Conservation (phyloP, 2,113 vertebrate species). For the Notarius quadriscutis region DNA sequence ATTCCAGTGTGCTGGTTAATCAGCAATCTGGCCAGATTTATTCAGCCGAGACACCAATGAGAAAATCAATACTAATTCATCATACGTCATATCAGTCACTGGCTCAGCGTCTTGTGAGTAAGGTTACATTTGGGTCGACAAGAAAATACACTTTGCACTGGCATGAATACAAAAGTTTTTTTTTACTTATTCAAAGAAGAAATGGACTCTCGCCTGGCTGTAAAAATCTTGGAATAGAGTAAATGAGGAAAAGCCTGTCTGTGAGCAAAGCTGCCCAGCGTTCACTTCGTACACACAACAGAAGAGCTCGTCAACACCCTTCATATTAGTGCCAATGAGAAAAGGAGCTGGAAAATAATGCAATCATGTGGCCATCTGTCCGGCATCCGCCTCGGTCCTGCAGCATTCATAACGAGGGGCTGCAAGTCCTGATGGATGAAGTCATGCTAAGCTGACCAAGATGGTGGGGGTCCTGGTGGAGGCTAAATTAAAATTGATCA, state of each 20-base stretch:
- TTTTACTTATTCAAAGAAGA: background rate
- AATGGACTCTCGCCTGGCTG: constrained; percentile 5
- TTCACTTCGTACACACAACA: background rate
- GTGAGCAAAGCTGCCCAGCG: background rate
- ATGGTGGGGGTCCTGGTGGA: constrained; percentile 18
- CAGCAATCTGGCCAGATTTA: constrained; percentile 22
- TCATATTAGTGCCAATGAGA: constrained; percentile 39
- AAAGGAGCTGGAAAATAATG: constrained; percentile 47
- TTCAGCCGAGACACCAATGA: constrained; percentile 16
- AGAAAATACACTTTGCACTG: background rate
- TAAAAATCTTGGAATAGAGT: constrained; percentile 31
- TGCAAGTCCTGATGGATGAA: constrained; percentile 27
- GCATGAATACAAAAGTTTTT: constrained; percentile 9
- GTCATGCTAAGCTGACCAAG: constrained; percentile 28
- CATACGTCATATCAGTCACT: constrained; percentile 15
- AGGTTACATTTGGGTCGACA: background rate
- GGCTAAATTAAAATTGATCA: constrained; percentile 8
- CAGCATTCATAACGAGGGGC: constrained; percentile 24
- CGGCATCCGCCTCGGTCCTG: constrained; percentile 31
- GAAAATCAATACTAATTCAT: constrained; percentile 32
- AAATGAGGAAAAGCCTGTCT: constrained; percentile 33
- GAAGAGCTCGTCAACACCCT: constrained; percentile 31
- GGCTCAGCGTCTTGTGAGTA: background rate
- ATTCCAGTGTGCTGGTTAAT: background rate
- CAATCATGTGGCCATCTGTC: constrained; percentile 52